These are phyloP conservation scores for Microcaecilia unicolor DNA, from an alignment of 2,797 vertebrate genomes.

Conservation along the genomic window DNA sequence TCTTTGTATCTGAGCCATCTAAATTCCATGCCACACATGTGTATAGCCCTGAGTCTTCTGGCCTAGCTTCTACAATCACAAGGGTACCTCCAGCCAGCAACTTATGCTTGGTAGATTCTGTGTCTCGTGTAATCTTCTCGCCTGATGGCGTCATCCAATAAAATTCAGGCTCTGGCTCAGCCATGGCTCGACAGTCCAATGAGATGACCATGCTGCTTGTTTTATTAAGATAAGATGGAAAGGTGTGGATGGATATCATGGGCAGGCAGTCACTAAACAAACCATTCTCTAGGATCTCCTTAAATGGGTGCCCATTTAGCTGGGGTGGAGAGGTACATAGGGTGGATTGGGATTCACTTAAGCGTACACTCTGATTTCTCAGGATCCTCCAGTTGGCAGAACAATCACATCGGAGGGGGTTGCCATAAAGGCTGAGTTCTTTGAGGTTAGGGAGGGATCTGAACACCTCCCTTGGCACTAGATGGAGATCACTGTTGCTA, in stretches of 20 bases:
- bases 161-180: slow-evolving; percentile 65
- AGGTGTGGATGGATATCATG: slow-evolving; percentile 50
- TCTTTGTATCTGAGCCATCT: slow-evolving; percentile 55
- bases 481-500: slow-evolving; percentile 57
- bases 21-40: slow-evolving; percentile 67
- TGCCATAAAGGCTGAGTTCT: slow-evolving; percentile 58
- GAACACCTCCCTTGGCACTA: slow-evolving; percentile 58
- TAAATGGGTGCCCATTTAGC: slow-evolving; percentile 49
- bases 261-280: slow-evolving; percentile 55
- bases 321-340: slow-evolving; percentile 54
- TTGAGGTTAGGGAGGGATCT: slow-evolving; percentile 42
- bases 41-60: slow-evolving; percentile 59
- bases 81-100: slow-evolving; percentile 55
- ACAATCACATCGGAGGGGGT: slow-evolving; percentile 70
- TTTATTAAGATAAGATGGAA: slow-evolving; percentile 48
- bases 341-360: slow-evolving; percentile 58
- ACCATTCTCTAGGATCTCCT: slow-evolving; percentile 45
- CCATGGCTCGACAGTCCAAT: slow-evolving; percentile 61
- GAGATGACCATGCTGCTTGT: slow-evolving; percentile 51
- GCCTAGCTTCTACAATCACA: slow-evolving; percentile 52
- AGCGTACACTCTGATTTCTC: slow-evolving; percentile 48
- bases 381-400: slow-evolving; percentile 57
- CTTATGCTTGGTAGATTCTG: slow-evolving; percentile 41
- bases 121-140: slow-evolving; percentile 59
- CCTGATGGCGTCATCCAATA: slow-evolving; percentile 71